These are phyloP conservation scores for Tetragonula carbonaria DNA, from an alignment of 2,888 invertebrate genomes.

Conservation along the genomic window DNA sequence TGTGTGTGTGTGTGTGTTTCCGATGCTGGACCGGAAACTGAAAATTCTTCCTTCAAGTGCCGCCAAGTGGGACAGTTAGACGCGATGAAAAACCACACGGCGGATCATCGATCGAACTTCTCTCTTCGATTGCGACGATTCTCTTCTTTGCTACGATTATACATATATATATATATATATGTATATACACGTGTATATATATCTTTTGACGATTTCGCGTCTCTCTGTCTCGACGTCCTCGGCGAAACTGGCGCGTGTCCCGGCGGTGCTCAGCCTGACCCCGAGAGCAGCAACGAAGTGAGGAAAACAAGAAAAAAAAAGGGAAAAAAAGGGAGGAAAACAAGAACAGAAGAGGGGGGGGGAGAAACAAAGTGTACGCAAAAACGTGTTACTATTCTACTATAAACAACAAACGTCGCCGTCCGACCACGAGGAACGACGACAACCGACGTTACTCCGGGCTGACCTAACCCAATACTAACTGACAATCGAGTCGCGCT, in stretches of 20 bases:
- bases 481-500: slow-evolving; percentile 82
- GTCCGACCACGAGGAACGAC: slow-evolving; percentile 65
- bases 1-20: background rate
- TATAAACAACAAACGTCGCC: slow-evolving; percentile 66
- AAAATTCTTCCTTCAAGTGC: background rate
- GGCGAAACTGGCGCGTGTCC: slow-evolving; percentile 5
- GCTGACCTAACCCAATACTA: slow-evolving; percentile 89
- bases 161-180: no score
- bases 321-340: slow-evolving; percentile 6
- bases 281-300: background rate
- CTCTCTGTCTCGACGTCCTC: background rate
- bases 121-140: background rate
- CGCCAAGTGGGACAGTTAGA: background rate
- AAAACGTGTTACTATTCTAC: slow-evolving; percentile 62
- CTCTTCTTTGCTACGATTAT: no score
- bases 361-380: slow-evolving; percentile 23
- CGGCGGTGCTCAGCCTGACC: background rate
- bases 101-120: background rate
- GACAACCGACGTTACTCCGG: slow-evolving; percentile 74
- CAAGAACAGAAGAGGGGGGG: background rate
- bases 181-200: background rate
- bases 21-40: background rate
- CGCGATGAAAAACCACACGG: background rate
- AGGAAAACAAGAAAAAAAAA: slow-evolving; percentile 30
- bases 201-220: background rate